A percentile compares a stretch with the other conserved stretches of the same genome.
phyloP scores from a whole-genome alignment of 2,113 vertebrate species.

The Enhydra lutris region DNA sequence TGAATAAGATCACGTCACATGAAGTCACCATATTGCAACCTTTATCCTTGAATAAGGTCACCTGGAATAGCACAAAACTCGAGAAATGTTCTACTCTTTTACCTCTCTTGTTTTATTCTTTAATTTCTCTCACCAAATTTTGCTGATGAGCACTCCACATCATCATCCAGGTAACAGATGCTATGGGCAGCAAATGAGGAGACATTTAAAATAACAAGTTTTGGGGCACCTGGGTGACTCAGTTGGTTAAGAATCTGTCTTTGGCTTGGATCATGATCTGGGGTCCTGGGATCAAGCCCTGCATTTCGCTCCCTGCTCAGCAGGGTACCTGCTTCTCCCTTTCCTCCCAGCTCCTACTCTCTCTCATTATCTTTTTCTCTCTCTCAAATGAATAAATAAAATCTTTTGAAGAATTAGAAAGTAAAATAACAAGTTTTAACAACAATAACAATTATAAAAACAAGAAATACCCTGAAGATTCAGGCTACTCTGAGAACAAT shows the following conservation, averaged over 20 bases:
- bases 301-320: too few species aligned
- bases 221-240: too few species aligned
- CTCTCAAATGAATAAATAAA: too few species aligned
- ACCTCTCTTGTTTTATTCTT: neutral
- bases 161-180: constrained; percentile 49
- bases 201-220: constrained; percentile 27
- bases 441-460: constrained; percentile 45
- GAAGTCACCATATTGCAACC: neutral
- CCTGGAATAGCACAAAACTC: neutral
- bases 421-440: constrained; percentile 15
- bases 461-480: constrained; percentile 32
- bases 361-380: too few species aligned
- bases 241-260: too few species aligned
- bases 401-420: neutral
- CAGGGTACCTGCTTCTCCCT: too few species aligned
- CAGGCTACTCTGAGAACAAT: constrained; percentile 37
- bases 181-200: constrained; percentile 26
- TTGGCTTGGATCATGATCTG: too few species aligned
- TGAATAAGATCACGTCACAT: neutral
- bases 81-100: neutral
- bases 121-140: neutral
- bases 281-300: too few species aligned
- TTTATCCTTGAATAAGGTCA: constrained; percentile 23
- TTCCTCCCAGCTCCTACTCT: too few species aligned
- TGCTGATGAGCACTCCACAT: neutral